Percentiles rank a stretch among this genome's conserved stretches.
Evolutionary conservation across 2,113 vertebrate genomes (phyloP).

Genomic region (Chloebia gouldiae): DNA sequence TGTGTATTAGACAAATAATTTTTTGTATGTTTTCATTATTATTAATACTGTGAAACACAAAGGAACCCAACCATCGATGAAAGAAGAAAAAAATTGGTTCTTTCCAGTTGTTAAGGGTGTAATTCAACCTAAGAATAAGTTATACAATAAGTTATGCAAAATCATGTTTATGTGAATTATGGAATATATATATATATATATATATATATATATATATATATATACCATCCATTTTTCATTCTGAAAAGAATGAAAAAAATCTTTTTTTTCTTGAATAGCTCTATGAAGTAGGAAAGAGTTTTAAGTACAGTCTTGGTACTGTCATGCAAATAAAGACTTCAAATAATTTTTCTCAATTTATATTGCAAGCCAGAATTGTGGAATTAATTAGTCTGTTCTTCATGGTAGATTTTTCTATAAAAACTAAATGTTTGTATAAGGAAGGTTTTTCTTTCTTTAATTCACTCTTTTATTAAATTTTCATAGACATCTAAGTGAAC

Average conservation of each 20-base stretch:
- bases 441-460: neutral
- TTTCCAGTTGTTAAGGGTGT: neutral
- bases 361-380: neutral
- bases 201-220: too few species aligned
- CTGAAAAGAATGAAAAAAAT: neutral
- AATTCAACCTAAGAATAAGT: neutral
- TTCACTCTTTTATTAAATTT: neutral
- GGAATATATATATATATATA: neutral
- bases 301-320: neutral
- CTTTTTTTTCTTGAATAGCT: neutral
- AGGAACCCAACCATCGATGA: neutral
- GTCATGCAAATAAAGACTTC: neutral
- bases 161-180: neutral
- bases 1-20: neutral
- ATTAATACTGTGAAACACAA: neutral
- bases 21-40: neutral
- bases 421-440: neutral
- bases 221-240: neutral
- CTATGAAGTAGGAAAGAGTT: neutral
- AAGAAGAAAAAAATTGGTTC: neutral
- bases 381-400: conserved; percentile 2
- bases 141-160: neutral
- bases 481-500: neutral
- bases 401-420: neutral
- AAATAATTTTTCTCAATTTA: neutral